Base-by-base conservation (phyloP, 2,113 vertebrate genomes). In the Actinemys pallida region DNA sequence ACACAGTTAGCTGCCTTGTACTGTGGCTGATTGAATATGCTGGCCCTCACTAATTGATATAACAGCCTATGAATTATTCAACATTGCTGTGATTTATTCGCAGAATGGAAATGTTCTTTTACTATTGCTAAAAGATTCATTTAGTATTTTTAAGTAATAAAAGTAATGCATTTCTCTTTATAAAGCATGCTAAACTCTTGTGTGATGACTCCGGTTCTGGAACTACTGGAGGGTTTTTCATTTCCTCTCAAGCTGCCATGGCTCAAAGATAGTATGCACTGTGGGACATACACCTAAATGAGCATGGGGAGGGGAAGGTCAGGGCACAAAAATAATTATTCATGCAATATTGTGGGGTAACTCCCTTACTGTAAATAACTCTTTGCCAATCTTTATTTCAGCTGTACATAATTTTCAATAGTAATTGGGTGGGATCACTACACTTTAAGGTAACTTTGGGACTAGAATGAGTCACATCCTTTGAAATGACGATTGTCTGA, bases 201-300 rank as follows among this genome's bases (percentile, higher is more conserved):
- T 25, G 53, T 1, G 25, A 72, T 69, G 81, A 6, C 31, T 65
- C 8, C 52, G 10, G 62, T 57, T 83, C 86, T 50, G 17, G 20
- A 53, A 76, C 42, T 76, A 2, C 7, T 82, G 39, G 6, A 69
- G 9, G 2, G 2, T 89, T 14, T 27, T 81, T 76, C 13, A 0
- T 1, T 76, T 85, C 20, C 2, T 65, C 53, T 1, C 65, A 4
- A 8, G 35, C 50, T 80, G 54, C 24, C 24, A 65, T 65, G 62
- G 10, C 62, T 25, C 3, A n/a, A 65, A 65, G 31, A 65, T 65
- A 17, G 6, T 31, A 65, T 65, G 62, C 5, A 29, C 35, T 62
- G 29, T 52, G 24, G 6, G 62, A 3, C 6, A 81, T 56, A 10
- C 27, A 0, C 0, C 27, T 35, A 72, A 69, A 78, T 1, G 3